These are phyloP conservation scores for Colistium nudipinnis DNA, from an alignment of 2,113 vertebrate genomes.

Conservation along the genomic window DNA sequence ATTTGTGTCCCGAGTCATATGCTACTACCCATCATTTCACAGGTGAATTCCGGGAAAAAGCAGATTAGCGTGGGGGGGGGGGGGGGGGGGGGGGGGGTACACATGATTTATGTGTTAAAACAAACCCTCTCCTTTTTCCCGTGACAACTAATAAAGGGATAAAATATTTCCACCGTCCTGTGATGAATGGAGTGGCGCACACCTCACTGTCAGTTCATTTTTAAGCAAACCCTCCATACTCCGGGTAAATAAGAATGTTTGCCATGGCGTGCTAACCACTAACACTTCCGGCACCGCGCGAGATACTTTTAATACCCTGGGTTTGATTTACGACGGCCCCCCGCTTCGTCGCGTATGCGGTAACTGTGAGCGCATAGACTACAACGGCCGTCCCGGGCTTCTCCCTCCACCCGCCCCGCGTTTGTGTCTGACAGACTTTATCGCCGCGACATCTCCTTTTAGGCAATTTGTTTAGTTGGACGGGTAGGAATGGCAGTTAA, in stretches of 20 bases:
- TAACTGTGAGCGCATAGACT: conserved; percentile 49
- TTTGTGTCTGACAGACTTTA: conserved; percentile 51
- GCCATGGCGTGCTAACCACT: conserved; percentile 60
- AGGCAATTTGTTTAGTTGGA: conserved; percentile 46
- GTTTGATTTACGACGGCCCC: conserved; percentile 58
- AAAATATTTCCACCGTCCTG: conserved; percentile 74
- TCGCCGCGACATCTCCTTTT: conserved; percentile 46
- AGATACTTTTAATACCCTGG: conserved; percentile 61
- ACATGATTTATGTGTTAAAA: conserved; percentile 83
- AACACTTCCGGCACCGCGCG: conserved; percentile 48
- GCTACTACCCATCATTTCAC: conserved; percentile 69
- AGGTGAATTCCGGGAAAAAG: conserved; percentile 68
- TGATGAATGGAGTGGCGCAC: conserved; percentile 80
- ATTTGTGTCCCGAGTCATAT: conserved; percentile 73
- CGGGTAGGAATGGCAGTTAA: conserved; percentile 55
- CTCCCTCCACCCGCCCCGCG: conserved; percentile 17
- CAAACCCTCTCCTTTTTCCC: conserved; percentile 77
- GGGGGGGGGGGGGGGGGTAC: conserved; percentile 49
- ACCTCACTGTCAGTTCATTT: conserved; percentile 81
- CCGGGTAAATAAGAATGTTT: conserved; percentile 80
- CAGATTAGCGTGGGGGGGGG: conserved; percentile 59
- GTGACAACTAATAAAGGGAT: conserved; percentile 81
- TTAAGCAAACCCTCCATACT: conserved; percentile 75
- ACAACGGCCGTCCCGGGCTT: conserved; percentile 22
- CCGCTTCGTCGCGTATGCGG: conserved; percentile 25